Percentiles rank a stretch among this genome's conserved stretches.
Conservation (phyloP, 2,888 invertebrate species). For the Perithous albicinctus region DNA sequence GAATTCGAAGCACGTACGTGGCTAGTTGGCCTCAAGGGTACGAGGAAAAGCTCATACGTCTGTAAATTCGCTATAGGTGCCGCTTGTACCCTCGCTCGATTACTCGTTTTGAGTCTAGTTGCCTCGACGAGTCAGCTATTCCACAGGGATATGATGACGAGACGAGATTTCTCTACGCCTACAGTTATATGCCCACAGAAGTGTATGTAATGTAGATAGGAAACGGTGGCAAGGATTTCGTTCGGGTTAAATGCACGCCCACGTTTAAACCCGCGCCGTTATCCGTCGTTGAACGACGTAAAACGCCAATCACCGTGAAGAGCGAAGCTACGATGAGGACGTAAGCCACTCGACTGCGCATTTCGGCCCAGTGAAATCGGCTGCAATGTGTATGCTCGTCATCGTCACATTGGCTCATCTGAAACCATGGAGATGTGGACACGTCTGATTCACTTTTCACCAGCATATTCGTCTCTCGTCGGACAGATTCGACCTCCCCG, state of each 20-base stretch:
- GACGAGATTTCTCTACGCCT: conserved; percentile 47
- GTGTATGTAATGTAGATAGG: not conserved
- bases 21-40: conserved; percentile 62
- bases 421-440: not conserved
- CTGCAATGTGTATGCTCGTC: not conserved
- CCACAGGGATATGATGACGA: conserved; percentile 47
- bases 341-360: not conserved
- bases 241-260: conserved; percentile 14
- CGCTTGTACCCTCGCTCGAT: conserved; percentile 63
- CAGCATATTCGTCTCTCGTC: conserved; percentile 4
- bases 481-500: conserved; percentile 30
- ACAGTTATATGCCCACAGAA: not conserved
- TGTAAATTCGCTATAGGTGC: conserved; percentile 44
- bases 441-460: conserved; percentile 18
- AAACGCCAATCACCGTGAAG: conserved; percentile 51
- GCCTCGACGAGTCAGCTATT: conserved; percentile 61
- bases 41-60: conserved; percentile 35
- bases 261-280: conserved; percentile 27
- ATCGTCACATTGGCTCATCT: conserved; percentile 7
- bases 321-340: not conserved
- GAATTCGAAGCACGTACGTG: conserved; percentile 61
- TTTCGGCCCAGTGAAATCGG: conserved; percentile 17
- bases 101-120: conserved; percentile 52
- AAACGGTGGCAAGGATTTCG: conserved; percentile 12
- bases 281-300: conserved; percentile 41